Evolutionary conservation across 1,140 invertebrate species (phyloP).

Genomic region (Drosophila subpulchrella): DNA sequence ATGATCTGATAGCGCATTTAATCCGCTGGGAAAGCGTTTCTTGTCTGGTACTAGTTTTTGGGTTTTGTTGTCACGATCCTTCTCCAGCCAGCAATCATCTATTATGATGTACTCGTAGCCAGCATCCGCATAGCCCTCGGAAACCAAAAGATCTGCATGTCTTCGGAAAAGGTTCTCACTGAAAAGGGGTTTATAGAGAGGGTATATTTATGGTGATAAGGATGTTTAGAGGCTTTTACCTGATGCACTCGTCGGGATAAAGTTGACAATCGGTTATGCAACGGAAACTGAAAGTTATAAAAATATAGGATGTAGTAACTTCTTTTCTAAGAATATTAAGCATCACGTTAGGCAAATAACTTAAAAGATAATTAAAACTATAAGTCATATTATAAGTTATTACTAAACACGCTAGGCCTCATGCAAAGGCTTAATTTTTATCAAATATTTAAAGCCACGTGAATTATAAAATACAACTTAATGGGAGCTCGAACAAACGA

Average conservation of each 20-base stretch:
- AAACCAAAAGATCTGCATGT: conserved; percentile 91
- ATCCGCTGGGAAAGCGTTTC: conserved; percentile 92
- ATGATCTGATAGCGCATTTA: conserved; percentile 92
- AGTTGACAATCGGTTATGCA: conserved; percentile 97
- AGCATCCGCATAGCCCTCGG: conserved; percentile 91
- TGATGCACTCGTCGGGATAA: conserved; percentile 97
- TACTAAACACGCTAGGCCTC: too few species aligned
- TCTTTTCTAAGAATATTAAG: too few species aligned
- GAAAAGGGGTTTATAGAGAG: conserved; percentile 63
- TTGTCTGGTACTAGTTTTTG: conserved; percentile 90
- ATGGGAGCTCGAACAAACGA: not conserved
- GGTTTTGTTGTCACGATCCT: conserved; percentile 87
- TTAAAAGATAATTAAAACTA: too few species aligned
- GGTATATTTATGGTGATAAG: not conserved
- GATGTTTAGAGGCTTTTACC: conserved; percentile 85
- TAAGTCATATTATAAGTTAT: too few species aligned
- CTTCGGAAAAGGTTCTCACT: conserved; percentile 92
- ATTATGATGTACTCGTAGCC: conserved; percentile 95
- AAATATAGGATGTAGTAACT: too few species aligned
- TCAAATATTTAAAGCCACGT: not conserved
- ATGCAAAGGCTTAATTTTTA: not conserved
- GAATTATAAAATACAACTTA: not conserved
- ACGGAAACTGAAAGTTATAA: conserved; percentile 86
- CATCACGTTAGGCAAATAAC: too few species aligned
- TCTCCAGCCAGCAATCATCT: conserved; percentile 95